Evolutionary conservation across 1,140 invertebrate genomes (phyloP), one percentile per base, ranked within the genome.

Genomic region (Cydia fagiglandana): DNA sequence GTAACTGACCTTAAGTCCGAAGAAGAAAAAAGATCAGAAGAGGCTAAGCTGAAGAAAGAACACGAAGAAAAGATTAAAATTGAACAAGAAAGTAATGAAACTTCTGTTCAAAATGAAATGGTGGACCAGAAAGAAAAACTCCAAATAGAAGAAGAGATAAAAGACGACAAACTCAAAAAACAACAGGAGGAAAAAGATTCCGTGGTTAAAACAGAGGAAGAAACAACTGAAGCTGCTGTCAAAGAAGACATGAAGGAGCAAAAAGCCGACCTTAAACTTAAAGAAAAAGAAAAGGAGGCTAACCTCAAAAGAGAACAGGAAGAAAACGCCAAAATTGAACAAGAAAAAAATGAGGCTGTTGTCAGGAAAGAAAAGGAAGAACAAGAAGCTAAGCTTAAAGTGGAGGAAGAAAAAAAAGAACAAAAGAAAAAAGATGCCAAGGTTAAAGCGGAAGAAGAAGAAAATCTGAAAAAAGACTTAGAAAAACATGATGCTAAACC

Each of bases 401-500:
- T 28, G 12, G 34, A 41, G 9, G 61, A 70, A 77, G 76, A 80
- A 66, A 56, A 78, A 20, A 9, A 64, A 20, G 17, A 56, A 13
- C 64, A 79, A 38, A 41, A 15, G 74, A 64, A 80, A 68, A 38
- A 74, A 68, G 79, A 38, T 13, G 50, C 17, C 15, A 34, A 73
- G 20, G 70, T 77, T 75, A 74, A 80, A 45, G 61, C 81, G 70
- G 34, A 50, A 75, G 73, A 83, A 81, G 76, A 75, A 61, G 73
- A 73, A 53, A 64, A 84, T 75, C 64, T 78, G n/a, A 20, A 47
- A n/a, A 50, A 64, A 13, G 17, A 20, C 6, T 73, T 83, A 79
- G 75, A 78, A 56, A 78, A 86, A 61, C 66, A 77, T 17, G 81
- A 82, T 74, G 73, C 50, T 73, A 75, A 86, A 53, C 78, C 85